These are phyloP conservation scores for Leptopilina boulardi DNA, from an alignment of 1,140 invertebrate genomes.

Conservation along the genomic window DNA sequence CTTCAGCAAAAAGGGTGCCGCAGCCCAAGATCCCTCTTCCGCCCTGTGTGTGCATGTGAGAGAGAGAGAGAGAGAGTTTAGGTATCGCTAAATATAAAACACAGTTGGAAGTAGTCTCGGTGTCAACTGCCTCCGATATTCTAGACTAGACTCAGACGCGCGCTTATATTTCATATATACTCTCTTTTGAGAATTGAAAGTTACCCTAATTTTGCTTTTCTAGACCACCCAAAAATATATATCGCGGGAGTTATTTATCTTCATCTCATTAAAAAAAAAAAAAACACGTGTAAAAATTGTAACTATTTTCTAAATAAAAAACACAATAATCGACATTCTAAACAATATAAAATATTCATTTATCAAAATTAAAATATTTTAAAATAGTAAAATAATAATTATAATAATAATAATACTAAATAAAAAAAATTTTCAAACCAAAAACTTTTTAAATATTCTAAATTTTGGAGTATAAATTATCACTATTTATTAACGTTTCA, in stretches of 20 bases:
- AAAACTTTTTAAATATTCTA: too few relatives aligned
- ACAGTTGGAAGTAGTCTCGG: constrained; percentile 52
- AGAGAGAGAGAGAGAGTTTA: too few relatives aligned
- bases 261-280: background rate
- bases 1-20: constrained; percentile 50
- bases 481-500: constrained; percentile 40
- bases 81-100: constrained; percentile 71
- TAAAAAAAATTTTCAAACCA: too few relatives aligned
- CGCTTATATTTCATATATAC: constrained; percentile 11
- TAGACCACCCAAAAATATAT: constrained; percentile 10
- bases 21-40: constrained; percentile 56
- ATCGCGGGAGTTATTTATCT: constrained; percentile 30
- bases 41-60: too few relatives aligned
- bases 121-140: constrained; percentile 20
- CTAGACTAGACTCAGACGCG: constrained; percentile 7
- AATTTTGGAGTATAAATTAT: constrained; percentile 20
- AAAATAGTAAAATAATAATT: too few relatives aligned
- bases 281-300: too few relatives aligned
- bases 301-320: too few relatives aligned
- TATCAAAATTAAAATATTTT: too few relatives aligned
- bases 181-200: background rate
- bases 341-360: too few relatives aligned
- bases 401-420: too few relatives aligned
- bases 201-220: constrained; percentile 1
- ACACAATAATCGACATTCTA: too few relatives aligned